Evolutionary conservation across 2,797 vertebrate genomes (phyloP).

Genomic region (Gouania willdenowi): DNA sequence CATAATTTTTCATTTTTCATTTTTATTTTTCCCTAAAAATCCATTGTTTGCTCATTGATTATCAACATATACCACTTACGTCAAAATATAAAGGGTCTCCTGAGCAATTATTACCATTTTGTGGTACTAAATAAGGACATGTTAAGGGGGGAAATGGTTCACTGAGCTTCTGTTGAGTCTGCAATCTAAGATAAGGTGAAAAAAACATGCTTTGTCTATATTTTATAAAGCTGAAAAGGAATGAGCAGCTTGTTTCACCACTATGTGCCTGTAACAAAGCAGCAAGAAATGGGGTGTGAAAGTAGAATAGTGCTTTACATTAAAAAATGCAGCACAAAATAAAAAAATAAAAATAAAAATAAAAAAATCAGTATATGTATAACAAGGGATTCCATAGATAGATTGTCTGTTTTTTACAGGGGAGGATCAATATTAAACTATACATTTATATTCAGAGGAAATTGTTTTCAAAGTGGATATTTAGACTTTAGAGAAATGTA

Average conservation of each 20-base stretch:
- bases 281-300: conserved; percentile 35
- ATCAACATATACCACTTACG: conserved; percentile 16
- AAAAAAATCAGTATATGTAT: too few species aligned
- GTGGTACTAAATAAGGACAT: conserved; percentile 17
- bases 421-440: too few species aligned
- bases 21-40: background rate
- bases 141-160: conserved; percentile 39
- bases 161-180: conserved; percentile 41
- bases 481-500: too few species aligned
- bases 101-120: conserved; percentile 6
- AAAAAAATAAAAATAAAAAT: too few species aligned
- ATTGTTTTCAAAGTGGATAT: too few species aligned
- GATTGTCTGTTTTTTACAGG: too few species aligned
- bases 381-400: too few species aligned
- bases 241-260: conserved; percentile 52
- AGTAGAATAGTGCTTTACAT: conserved; percentile 43
- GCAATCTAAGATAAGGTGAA: conserved; percentile 30
- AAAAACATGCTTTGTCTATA: conserved; percentile 74
- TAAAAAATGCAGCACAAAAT: conserved; percentile 36
- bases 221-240: conserved; percentile 74
- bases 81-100: conserved; percentile 16
- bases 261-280: conserved; percentile 40
- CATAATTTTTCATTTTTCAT: too few species aligned
- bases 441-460: too few species aligned
- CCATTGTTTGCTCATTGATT: conserved; percentile 13